phyloP scores from a whole-genome alignment of 2,113 vertebrate species.

The Triplophysa dalaica region DNA sequence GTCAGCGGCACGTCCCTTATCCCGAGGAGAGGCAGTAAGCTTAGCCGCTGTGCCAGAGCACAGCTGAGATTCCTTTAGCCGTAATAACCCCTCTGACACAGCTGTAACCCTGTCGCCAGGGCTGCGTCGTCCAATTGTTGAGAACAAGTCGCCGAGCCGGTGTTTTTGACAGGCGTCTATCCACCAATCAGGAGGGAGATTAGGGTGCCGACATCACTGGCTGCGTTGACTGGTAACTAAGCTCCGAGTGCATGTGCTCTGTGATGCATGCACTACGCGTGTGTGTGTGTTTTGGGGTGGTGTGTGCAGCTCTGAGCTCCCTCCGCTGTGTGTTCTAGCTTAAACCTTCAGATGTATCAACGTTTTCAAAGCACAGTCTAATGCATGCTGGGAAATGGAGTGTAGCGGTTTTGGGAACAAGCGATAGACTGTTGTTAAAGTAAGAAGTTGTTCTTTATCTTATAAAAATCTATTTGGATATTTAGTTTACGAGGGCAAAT shows the following conservation, averaged over 20 bases:
- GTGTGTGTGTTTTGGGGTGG: conserved; percentile 14
- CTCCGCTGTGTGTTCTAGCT: conserved; percentile 38
- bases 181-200: conserved; percentile 45
- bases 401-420: neutral
- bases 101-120: conserved; percentile 25
- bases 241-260: conserved; percentile 29
- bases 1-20: conserved; percentile 28
- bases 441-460: neutral
- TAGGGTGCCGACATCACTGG: conserved; percentile 43
- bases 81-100: conserved; percentile 27
- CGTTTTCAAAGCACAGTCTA: conserved; percentile 18
- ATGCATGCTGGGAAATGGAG: conserved; percentile 53
- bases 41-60: conserved; percentile 9
- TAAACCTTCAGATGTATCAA: conserved; percentile 37
- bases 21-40: conserved; percentile 14
- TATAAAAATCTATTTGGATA: neutral
- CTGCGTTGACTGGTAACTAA: conserved; percentile 34
- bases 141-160: conserved; percentile 25
- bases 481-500: neutral
- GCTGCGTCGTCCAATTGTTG: conserved; percentile 39
- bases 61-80: conserved; percentile 22
- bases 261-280: conserved; percentile 6
- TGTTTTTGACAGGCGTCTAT: conserved; percentile 31
- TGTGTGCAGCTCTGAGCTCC: conserved; percentile 32
- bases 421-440: neutral